A percentile compares a stretch with the other conserved stretches of the same genome.
Evolutionary conservation across 1,140 invertebrate species (phyloP).

Genomic region (Calliphora vicina): DNA sequence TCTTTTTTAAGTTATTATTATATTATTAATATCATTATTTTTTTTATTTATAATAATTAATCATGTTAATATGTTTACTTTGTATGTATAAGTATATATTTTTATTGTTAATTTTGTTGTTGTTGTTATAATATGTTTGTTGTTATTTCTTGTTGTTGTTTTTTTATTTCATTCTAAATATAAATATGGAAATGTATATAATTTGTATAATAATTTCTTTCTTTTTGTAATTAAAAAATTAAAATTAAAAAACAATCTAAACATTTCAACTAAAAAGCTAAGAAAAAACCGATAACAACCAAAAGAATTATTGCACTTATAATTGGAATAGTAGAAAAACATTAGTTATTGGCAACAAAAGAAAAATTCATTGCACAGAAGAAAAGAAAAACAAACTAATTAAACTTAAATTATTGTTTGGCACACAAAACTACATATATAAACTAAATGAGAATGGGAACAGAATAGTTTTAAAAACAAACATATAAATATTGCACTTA

Average conservation of each 20-base stretch:
- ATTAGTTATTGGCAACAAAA: neutral
- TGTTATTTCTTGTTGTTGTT: conserved; percentile 1
- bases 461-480: neutral
- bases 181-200: conserved; percentile 16
- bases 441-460: conserved; percentile 8
- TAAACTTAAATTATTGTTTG: conserved; percentile 5
- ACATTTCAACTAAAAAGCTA: neutral
- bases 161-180: conserved; percentile 22
- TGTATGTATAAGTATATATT: neutral
- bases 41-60: conserved; percentile 23
- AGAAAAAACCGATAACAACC: neutral
- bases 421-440: conserved; percentile 23
- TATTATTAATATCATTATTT: neutral
- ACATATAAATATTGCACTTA: neutral
- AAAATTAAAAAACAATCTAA: neutral
- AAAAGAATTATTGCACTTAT: neutral
- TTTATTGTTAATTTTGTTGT: conserved; percentile 14
- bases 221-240: neutral
- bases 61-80: neutral
- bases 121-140: conserved; percentile 7
- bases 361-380: neutral
- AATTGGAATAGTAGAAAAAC: neutral
- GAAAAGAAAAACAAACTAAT: neutral
- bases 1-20: neutral
- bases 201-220: neutral